Percentiles rank a stretch among this genome's conserved stretches.
Evolutionary conservation across 2,888 invertebrate species (phyloP).

Genomic region (Callinectes sapidus): DNA sequence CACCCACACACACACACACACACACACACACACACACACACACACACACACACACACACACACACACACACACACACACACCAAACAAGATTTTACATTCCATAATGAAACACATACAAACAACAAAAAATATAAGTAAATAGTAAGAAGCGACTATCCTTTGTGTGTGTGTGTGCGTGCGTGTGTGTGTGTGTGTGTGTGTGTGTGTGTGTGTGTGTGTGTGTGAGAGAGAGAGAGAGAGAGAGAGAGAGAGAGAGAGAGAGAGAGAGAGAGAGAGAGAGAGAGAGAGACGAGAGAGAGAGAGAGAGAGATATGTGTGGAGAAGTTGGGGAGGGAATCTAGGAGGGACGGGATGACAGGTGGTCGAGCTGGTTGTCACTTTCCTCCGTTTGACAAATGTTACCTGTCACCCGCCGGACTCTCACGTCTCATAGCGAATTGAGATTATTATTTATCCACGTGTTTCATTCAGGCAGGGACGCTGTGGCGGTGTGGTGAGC

Average conservation of each 20-base stretch:
- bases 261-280: not conserved
- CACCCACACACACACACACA: too few relatives aligned
- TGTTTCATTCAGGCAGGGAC: not conserved
- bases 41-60: constrained; percentile 6
- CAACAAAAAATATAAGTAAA: not conserved
- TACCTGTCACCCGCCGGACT: constrained; percentile 31
- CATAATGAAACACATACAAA: not conserved
- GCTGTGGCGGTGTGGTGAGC: not conserved
- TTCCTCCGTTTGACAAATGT: constrained; percentile 44
- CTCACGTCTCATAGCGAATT: constrained; percentile 46
- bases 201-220: too few relatives aligned
- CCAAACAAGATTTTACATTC: too few relatives aligned
- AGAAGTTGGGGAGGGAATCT: not conserved
- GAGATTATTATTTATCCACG: constrained; percentile 50
- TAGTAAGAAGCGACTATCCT: not conserved
- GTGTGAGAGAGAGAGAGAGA: not conserved
- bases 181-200: too few relatives aligned
- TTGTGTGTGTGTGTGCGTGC: too few relatives aligned
- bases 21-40: not conserved
- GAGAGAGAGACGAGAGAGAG: not conserved
- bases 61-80: not conserved
- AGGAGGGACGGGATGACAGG: constrained; percentile 33
- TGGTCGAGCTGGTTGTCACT: constrained; percentile 41
- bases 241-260: not conserved
- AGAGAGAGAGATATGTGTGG: not conserved